These are phyloP conservation scores for Oreochromis spilurus DNA, from an alignment of 2,113 vertebrate genomes.

Conservation along the genomic window DNA sequence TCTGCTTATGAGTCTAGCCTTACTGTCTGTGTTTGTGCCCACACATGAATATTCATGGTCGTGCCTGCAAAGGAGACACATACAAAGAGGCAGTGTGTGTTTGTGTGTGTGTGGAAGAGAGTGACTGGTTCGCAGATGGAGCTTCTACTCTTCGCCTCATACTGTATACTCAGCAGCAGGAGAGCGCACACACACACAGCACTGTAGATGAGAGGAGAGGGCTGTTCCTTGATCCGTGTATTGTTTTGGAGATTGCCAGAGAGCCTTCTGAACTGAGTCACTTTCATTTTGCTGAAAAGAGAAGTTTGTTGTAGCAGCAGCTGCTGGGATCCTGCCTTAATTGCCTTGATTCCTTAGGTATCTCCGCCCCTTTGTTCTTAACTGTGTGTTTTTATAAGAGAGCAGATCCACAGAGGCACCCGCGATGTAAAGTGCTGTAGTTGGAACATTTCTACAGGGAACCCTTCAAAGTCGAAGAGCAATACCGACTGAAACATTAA, in stretches of 20 bases:
- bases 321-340: constrained; percentile 2
- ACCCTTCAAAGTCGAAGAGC: neutral
- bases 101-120: neutral
- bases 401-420: neutral
- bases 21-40: neutral
- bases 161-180: neutral
- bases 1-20: neutral
- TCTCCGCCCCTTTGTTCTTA: neutral
- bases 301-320: neutral
- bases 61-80: neutral
- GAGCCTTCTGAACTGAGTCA: constrained; percentile 19
- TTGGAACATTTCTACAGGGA: neutral
- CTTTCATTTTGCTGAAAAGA: constrained; percentile 20
- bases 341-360: constrained; percentile 4
- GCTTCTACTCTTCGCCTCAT: constrained; percentile 10
- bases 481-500: neutral
- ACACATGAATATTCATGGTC: neutral
- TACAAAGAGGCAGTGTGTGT: neutral
- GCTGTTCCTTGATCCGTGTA: constrained; percentile 42
- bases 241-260: constrained; percentile 44
- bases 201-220: constrained; percentile 31
- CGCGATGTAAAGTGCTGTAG: neutral
- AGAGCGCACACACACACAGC: neutral
- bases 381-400: constrained; percentile 5
- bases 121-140: constrained; percentile 30